Evolutionary conservation across 2,797 vertebrate species (phyloP), one percentile per base, ranked within the genome.

Genomic region (Amphiprion clarkii): DNA sequence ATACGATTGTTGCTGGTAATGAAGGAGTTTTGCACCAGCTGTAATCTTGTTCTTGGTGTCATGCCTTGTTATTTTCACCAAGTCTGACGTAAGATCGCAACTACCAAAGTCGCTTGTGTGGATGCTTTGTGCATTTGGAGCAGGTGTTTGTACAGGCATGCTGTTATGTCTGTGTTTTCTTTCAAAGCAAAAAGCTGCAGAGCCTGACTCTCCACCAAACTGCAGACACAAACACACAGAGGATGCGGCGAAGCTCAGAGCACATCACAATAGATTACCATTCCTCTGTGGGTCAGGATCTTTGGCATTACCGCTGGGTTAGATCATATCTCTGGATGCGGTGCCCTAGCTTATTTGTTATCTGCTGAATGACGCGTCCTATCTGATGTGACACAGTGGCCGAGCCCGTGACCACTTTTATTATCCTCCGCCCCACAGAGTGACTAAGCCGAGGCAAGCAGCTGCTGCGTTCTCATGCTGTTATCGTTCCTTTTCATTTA

Each of bases 401-500:
- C 54, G 53, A 69, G 72, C 72, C 76, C 65, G 74, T 60, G 78
- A 65, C 69, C 64, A 21, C 73, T 72, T 78, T 79, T 82, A 83
- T 89, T 79, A 84, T 86, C 81, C 76, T 62, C 71, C 44, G 42
- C 48, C 84, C 67, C 57, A 67, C 67, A 14, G 66, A 82, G 86
- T 77, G 85, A 84, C 87, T 83, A 84, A 91, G 84, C 75, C 40
- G 23, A 79, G 69, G 49, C 16, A 29, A 87, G 77, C 90, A 92
- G 87, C 89, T 89, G 90, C 81, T 80, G 81, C 46, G 61, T 75
- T 88, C 84, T 49, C 75, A 54, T 82, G 74, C 76, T 76, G 86
- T 87, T 89, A 82, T 84, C 57, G 72, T 86, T 85, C 76, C 76
- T 82, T 91, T 87, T 91, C 86, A 88, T 91, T 93, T 83, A 88